These are phyloP conservation scores for Holacanthella duospinosa DNA, from an alignment of 2,888 invertebrate genomes.

Conservation along the genomic window DNA sequence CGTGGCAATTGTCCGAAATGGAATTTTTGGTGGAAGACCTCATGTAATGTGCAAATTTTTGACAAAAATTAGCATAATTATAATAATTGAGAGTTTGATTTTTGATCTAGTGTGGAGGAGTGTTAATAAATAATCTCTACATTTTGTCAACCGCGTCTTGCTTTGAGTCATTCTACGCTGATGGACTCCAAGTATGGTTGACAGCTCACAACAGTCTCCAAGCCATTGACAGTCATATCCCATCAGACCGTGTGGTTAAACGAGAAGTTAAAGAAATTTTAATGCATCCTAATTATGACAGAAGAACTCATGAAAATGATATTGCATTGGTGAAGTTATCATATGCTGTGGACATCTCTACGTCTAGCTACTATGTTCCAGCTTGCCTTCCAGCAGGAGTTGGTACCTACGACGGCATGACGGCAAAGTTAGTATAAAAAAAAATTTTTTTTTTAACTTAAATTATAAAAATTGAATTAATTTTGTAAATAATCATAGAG, in stretches of 20 bases:
- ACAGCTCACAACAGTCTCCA: conserved; percentile 9
- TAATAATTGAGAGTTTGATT: not conserved
- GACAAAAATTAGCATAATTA: not conserved
- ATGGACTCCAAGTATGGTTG: conserved; percentile 11
- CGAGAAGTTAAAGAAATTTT: conserved; percentile 11
- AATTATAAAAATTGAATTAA: too few species aligned
- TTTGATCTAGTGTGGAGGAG: conserved; percentile 19
- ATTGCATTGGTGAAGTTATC: conserved; percentile 15
- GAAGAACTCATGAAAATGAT: conserved; percentile 17
- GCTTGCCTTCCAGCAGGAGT: conserved; percentile 15
- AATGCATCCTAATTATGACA: conserved; percentile 16
- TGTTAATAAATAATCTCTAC: conserved; percentile 19
- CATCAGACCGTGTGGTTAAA: not conserved
- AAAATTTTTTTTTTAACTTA: not conserved
- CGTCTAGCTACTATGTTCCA: conserved; percentile 1
- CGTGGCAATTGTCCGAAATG: conserved; percentile 19
- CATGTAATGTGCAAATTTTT: conserved; percentile 8
- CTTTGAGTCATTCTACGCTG: not conserved
- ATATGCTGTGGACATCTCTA: conserved; percentile 6
- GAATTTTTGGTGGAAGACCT: conserved; percentile 21
- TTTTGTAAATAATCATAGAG: not conserved
- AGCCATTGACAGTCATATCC: not conserved
- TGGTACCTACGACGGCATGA: conserved; percentile 15
- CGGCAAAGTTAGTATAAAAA: conserved; percentile 13
- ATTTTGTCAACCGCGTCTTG: not conserved